phyloP scores from a whole-genome alignment of 2,797 vertebrate species.

The Capromys pilorides region DNA sequence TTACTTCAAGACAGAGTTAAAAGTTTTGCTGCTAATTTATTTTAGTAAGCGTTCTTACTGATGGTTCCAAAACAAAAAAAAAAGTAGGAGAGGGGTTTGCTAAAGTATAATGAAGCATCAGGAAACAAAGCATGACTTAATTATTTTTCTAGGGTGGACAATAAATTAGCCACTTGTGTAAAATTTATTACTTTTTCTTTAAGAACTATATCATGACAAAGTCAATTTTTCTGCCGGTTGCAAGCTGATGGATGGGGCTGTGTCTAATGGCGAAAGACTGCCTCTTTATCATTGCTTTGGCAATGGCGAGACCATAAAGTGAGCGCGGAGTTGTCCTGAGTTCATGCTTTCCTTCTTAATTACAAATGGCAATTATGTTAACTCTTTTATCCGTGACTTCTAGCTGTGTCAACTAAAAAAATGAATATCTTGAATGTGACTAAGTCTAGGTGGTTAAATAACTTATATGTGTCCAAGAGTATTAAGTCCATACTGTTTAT shows the following conservation, averaged over 20 bases:
- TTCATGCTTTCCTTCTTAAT: constrained; percentile 77
- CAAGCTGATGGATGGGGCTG: constrained; percentile 84
- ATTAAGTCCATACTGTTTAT: background rate
- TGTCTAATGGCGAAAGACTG: constrained; percentile 81
- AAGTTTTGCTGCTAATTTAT: constrained; percentile 91
- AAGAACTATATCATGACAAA: constrained; percentile 90
- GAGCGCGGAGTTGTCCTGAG: constrained; percentile 80
- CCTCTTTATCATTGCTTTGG: constrained; percentile 81
- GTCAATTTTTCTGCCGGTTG: constrained; percentile 87
- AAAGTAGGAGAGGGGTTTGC: constrained; percentile 56
- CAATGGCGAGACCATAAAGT: constrained; percentile 71
- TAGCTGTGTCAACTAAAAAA: constrained; percentile 74
- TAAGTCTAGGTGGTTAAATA: background rate
- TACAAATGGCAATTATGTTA: constrained; percentile 80
- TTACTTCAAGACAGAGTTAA: constrained; percentile 89
- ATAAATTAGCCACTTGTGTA: constrained; percentile 91
- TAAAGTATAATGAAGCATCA: constrained; percentile 86
- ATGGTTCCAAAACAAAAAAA: constrained; percentile 79
- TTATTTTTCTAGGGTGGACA: constrained; percentile 91
- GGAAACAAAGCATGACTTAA: constrained; percentile 88
- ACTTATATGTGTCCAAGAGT: constrained; percentile 42
- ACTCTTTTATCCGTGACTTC: constrained; percentile 70
- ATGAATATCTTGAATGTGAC: constrained; percentile 66
- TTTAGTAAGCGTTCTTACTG: constrained; percentile 89
- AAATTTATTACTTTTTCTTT: constrained; percentile 91